phyloP scores from a whole-genome alignment of 2,888 invertebrate species.

The Itoplectis maculator region DNA sequence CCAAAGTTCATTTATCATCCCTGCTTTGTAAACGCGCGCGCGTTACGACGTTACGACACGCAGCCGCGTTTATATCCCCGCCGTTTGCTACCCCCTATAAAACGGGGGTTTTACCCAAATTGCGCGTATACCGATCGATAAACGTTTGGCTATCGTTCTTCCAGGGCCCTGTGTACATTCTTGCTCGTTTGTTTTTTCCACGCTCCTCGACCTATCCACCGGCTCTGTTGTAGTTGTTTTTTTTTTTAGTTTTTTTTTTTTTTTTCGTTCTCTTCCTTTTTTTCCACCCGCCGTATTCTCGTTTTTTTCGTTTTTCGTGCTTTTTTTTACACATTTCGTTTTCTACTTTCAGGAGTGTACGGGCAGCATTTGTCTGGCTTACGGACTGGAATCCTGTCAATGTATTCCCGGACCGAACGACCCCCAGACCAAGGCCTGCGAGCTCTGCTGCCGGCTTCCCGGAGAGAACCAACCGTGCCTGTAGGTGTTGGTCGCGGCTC shows the following conservation, averaged over 20 bases:
- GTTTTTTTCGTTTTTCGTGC: slow-evolving; percentile 24
- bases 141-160: slow-evolving; percentile 51
- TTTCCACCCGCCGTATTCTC: neutral
- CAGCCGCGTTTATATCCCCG: slow-evolving; percentile 37
- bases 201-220: slow-evolving; percentile 59
- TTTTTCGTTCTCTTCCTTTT: slow-evolving; percentile 21
- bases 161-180: slow-evolving; percentile 38
- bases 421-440: slow-evolving; percentile 94
- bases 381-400: slow-evolving; percentile 98
- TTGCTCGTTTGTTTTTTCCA: slow-evolving; percentile 46
- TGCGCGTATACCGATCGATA: slow-evolving; percentile 61
- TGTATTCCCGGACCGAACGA: slow-evolving; percentile 93
- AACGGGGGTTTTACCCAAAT: slow-evolving; percentile 56
- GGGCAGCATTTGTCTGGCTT: slow-evolving; percentile 98
- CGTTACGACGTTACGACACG: slow-evolving; percentile 54
- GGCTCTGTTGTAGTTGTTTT: too few relatives aligned
- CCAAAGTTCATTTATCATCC: slow-evolving; percentile 65
- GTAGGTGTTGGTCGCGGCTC: slow-evolving; percentile 81
- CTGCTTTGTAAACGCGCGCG: slow-evolving; percentile 46
- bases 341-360: slow-evolving; percentile 92
- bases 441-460: slow-evolving; percentile 95
- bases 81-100: slow-evolving; percentile 32
- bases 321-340: slow-evolving; percentile 51
- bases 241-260: slow-evolving; percentile 49
- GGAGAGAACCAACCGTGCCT: slow-evolving; percentile 93